phyloP scores from a whole-genome alignment of 2,888 invertebrate genomes.

The Agrotis exclamationis region DNA sequence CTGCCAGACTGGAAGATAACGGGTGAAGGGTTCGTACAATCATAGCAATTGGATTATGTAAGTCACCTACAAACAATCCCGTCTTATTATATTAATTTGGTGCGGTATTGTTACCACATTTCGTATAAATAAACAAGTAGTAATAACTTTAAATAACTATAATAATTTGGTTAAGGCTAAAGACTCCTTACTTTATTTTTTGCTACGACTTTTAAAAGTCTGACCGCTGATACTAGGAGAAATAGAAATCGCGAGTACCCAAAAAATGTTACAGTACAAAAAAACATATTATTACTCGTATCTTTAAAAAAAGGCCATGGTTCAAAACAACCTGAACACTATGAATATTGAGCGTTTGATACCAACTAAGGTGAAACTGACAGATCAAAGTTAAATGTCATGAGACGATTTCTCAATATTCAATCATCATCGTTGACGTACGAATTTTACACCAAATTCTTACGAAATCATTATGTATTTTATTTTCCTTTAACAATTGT shows the following conservation, averaged over 20 bases:
- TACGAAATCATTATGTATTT: conserved; percentile 17
- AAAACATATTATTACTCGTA: too few species aligned
- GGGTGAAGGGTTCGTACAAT: conserved; percentile 21
- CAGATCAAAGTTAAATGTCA: conserved; percentile 21
- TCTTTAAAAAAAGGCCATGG: too few species aligned
- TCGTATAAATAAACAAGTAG: too few species aligned
- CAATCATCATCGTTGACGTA: conserved; percentile 17
- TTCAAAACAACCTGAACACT: conserved; percentile 17
- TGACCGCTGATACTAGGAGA: not conserved
- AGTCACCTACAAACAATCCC: conserved; percentile 21
- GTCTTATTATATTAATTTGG: not conserved
- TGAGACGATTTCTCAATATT: conserved; percentile 19
- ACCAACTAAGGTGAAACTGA: conserved; percentile 38
- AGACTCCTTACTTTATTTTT: too few species aligned
- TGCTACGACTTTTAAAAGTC: not conserved
- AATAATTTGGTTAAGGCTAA: too few species aligned
- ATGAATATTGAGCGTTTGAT: conserved; percentile 10
- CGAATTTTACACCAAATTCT: conserved; percentile 17
- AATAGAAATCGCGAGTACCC: not conserved
- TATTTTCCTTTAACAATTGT: conserved; percentile 28
- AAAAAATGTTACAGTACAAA: not conserved
- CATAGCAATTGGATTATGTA: conserved; percentile 34
- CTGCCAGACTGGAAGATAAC: conserved; percentile 11
- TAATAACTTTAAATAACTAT: too few species aligned
- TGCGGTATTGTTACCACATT: not conserved